phyloP scores from a whole-genome alignment of 2,888 invertebrate genomes.

The Gonocerus acuteangulatus region DNA sequence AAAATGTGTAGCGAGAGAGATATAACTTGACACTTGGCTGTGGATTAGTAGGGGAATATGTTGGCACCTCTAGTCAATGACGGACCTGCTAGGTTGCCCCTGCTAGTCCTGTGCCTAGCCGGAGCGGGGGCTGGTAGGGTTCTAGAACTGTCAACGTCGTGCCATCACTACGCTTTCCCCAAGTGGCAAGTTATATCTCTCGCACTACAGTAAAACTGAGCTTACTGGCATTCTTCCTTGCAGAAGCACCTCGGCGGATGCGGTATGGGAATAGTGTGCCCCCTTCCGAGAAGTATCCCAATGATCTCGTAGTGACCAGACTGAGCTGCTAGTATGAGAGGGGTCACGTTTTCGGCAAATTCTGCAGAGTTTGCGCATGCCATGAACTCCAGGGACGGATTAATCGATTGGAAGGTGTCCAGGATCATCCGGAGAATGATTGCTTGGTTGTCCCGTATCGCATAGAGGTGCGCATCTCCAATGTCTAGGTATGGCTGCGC shows the following conservation, averaged over 20 bases:
- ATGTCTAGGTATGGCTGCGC: conserved; percentile 54
- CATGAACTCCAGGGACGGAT: conserved; percentile 46
- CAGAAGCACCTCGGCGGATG: conserved; percentile 55
- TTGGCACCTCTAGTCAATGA: too few species aligned
- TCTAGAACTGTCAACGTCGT: too few species aligned
- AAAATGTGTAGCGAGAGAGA: too few species aligned
- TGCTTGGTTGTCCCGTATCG: conserved; percentile 55
- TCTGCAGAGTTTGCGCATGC: conserved; percentile 46
- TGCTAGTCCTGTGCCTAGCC: too few species aligned
- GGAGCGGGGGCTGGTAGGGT: too few species aligned
- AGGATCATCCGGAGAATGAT: conserved; percentile 53
- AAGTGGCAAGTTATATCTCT: too few species aligned
- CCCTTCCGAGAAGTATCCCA: conserved; percentile 55
- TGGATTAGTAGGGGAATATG: too few species aligned
- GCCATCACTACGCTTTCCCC: too few species aligned
- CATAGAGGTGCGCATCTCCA: conserved; percentile 60
- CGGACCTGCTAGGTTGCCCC: too few species aligned
- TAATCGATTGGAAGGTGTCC: conserved; percentile 45
- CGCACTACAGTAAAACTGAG: too few species aligned
- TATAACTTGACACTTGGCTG: too few species aligned
- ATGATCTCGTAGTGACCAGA: conserved; percentile 64
- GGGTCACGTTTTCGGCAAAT: conserved; percentile 62
- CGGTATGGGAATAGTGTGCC: conserved; percentile 57
- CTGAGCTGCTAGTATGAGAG: conserved; percentile 62
- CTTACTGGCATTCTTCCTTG: conserved; percentile 41